phyloP scores from a whole-genome alignment of 2,888 invertebrate species.

The Epirrita christyi region DNA sequence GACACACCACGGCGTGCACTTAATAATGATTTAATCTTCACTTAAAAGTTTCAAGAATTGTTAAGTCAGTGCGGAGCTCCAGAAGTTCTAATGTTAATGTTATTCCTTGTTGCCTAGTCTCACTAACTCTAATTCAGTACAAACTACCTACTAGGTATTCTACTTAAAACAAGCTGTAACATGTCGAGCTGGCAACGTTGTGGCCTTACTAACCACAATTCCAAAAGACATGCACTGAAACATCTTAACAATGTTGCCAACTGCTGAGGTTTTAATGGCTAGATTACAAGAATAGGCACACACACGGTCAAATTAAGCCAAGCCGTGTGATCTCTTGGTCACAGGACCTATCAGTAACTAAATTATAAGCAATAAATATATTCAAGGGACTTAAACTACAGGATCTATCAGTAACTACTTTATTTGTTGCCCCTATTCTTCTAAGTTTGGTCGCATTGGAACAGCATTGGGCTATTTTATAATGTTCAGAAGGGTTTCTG shows the following conservation, averaged over 20 bases:
- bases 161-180: constrained; percentile 6
- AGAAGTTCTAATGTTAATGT: too few relatives aligned
- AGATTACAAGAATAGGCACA: not conserved
- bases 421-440: not conserved
- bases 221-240: constrained; percentile 9
- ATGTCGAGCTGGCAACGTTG: constrained; percentile 19
- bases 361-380: too few relatives aligned
- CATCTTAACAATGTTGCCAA: constrained; percentile 21
- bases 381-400: too few relatives aligned
- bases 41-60: too few relatives aligned
- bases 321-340: not conserved
- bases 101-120: not conserved
- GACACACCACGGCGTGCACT: too few relatives aligned
- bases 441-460: not conserved
- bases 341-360: too few relatives aligned
- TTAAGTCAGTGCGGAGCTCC: too few relatives aligned
- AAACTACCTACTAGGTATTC: too few relatives aligned
- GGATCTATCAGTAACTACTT: too few relatives aligned
- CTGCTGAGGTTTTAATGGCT: not conserved
- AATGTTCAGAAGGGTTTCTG: too few relatives aligned
- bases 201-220: constrained; percentile 22
- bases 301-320: not conserved
- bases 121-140: constrained; percentile 3
- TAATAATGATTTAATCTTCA: too few relatives aligned
- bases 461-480: too few relatives aligned